A percentile compares a stretch with the other conserved stretches of the same genome.
Evolutionary conservation across 2,888 invertebrate genomes (phyloP).

Genomic region (Melieria crassipennis): DNA sequence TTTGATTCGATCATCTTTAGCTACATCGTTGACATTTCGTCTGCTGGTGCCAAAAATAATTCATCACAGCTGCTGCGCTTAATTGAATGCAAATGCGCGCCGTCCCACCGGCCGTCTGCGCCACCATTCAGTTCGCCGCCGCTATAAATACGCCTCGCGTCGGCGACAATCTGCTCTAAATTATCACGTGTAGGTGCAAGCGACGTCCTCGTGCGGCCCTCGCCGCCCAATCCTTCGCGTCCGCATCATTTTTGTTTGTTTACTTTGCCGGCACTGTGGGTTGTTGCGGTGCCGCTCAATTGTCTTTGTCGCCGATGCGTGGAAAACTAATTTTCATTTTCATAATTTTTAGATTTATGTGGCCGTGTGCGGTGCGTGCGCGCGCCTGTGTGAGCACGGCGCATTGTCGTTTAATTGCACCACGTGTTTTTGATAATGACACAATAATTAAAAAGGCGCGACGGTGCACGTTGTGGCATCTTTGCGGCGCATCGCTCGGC

Average conservation of each 20-base stretch:
- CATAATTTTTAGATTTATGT: slow-evolving; percentile 35
- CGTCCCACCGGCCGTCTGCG: slow-evolving; percentile 6
- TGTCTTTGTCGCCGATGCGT: slow-evolving; percentile 61
- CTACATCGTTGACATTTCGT: slow-evolving; percentile 32
- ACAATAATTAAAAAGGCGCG: slow-evolving; percentile 50
- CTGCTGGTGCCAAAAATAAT: slow-evolving; percentile 53
- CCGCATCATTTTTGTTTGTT: slow-evolving; percentile 32
- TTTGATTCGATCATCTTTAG: slow-evolving; percentile 14
- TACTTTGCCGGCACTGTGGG: slow-evolving; percentile 13
- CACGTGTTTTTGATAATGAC: slow-evolving; percentile 66
- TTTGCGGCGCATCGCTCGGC: neutral
- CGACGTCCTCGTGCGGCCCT: neutral
- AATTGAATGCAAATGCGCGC: slow-evolving; percentile 60
- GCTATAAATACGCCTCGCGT: neutral
- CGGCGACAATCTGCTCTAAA: slow-evolving; percentile 59
- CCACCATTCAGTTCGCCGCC: slow-evolving; percentile 1
- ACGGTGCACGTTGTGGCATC: slow-evolving; percentile 8
- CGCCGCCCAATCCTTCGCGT: slow-evolving; percentile 7
- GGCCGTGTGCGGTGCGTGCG: neutral
- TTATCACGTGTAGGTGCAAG: slow-evolving; percentile 59
- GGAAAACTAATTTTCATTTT: slow-evolving; percentile 64
- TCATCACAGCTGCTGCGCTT: slow-evolving; percentile 56
- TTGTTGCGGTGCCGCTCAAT: slow-evolving; percentile 54
- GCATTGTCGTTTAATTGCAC: slow-evolving; percentile 52
- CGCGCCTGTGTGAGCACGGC: neutral